phyloP scores from a whole-genome alignment of 2,888 invertebrate genomes.

The Meganola albula region DNA sequence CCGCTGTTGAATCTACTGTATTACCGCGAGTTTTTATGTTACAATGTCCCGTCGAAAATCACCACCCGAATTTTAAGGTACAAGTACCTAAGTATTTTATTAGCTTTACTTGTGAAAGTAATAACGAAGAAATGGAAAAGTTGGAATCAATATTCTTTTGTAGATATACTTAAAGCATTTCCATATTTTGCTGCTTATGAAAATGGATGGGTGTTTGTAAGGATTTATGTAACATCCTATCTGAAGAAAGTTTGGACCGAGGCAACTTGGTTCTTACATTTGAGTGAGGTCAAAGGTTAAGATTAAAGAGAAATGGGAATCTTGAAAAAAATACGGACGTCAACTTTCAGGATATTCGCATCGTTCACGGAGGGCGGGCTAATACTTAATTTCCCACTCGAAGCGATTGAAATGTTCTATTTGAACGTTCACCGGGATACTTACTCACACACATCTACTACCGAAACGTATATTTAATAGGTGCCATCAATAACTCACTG shows the following conservation, averaged over 20 bases:
- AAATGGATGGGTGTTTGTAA: conserved; percentile 7
- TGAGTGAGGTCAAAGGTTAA: conserved; percentile 2
- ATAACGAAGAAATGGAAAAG: conserved; percentile 36
- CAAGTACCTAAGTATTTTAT: conserved; percentile 39
- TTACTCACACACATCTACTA: conserved; percentile 42
- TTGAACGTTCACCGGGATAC: conserved; percentile 53
- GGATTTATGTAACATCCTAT: neutral
- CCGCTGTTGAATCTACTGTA: conserved; percentile 59
- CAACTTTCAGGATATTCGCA: conserved; percentile 43
- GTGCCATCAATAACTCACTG: conserved; percentile 73
- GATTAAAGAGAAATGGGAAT: conserved; percentile 10
- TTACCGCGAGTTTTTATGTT: conserved; percentile 57
- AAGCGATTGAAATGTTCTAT: conserved; percentile 71
- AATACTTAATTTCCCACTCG: conserved; percentile 66
- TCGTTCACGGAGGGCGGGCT: conserved; percentile 50
- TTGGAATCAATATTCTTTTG: conserved; percentile 32
- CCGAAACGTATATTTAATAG: conserved; percentile 75
- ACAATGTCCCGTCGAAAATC: conserved; percentile 49
- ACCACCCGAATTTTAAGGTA: conserved; percentile 41
- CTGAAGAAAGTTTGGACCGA: neutral
- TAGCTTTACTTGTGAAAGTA: conserved; percentile 39
- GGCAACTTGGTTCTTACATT: neutral
- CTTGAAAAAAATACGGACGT: conserved; percentile 33
- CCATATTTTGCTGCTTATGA: conserved; percentile 18
- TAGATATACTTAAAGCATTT: conserved; percentile 18